Conservation (phyloP, 2,797 vertebrate species). For the Argentina silus region DNA sequence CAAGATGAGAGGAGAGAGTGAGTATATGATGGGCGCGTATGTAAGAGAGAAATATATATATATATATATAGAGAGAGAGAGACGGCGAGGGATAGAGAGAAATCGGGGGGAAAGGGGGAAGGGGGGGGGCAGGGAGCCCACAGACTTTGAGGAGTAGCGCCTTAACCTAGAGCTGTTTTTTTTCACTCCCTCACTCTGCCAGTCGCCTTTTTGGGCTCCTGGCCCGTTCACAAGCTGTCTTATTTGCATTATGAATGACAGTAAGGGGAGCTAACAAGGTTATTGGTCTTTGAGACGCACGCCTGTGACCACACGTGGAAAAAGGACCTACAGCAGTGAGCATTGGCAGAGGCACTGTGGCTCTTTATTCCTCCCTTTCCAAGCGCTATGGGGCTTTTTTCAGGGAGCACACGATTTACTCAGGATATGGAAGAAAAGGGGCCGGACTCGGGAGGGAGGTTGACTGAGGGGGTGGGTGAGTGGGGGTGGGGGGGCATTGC, state of each 20-base stretch:
- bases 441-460: slow-evolving; percentile 58
- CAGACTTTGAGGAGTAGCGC: slow-evolving; percentile 58
- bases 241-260: slow-evolving; percentile 91
- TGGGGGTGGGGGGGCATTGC: slow-evolving; percentile 47
- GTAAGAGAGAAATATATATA: slow-evolving; percentile 36
- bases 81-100: slow-evolving; percentile 14
- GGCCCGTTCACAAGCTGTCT: slow-evolving; percentile 88
- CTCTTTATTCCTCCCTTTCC: slow-evolving; percentile 83
- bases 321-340: slow-evolving; percentile 93
- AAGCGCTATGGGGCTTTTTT: slow-evolving; percentile 66
- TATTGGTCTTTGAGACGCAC: slow-evolving; percentile 88
- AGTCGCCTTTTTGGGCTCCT: slow-evolving; percentile 76
- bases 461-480: not conserved
- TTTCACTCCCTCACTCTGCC: slow-evolving; percentile 28
- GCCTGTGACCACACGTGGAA: slow-evolving; percentile 90
- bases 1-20: slow-evolving; percentile 17
- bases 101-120: not conserved
- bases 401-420: slow-evolving; percentile 78
- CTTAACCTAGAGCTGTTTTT: slow-evolving; percentile 57
- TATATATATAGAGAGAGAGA: slow-evolving; percentile 16
- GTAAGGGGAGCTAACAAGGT: slow-evolving; percentile 89
- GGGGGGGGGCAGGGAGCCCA: slow-evolving; percentile 24
- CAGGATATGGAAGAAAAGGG: slow-evolving; percentile 77
- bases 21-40: too few relatives aligned
- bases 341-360: slow-evolving; percentile 83